phyloP scores from a whole-genome alignment of 2,113 vertebrate species.

The Hiodon alosoides region DNA sequence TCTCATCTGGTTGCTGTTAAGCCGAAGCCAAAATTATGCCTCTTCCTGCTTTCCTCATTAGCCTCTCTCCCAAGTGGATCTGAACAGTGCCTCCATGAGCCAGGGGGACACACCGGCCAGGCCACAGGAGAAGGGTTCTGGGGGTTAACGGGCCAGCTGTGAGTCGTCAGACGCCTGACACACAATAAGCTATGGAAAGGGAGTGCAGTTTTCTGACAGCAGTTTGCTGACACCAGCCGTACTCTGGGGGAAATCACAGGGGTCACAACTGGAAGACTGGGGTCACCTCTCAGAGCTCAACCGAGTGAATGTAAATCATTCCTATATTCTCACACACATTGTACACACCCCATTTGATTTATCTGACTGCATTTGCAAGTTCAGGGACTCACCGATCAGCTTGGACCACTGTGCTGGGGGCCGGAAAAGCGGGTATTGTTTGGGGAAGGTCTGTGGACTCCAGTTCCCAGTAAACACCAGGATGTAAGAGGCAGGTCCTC shows the following conservation, averaged over 20 bases:
- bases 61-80: slow-evolving; percentile 19
- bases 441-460: slow-evolving; percentile 67
- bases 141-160: slow-evolving; percentile 32
- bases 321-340: neutral
- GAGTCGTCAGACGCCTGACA: slow-evolving; percentile 25
- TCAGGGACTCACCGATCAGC: slow-evolving; percentile 61
- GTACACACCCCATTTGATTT: neutral
- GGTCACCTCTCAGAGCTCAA: neutral
- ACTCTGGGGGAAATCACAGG: neutral
- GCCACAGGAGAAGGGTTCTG: slow-evolving; percentile 5
- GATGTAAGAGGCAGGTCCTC: slow-evolving; percentile 65
- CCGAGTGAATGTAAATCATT: neutral
- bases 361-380: neutral
- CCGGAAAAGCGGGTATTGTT: slow-evolving; percentile 69
- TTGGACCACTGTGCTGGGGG: slow-evolving; percentile 75
- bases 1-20: slow-evolving; percentile 56
- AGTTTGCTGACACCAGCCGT: neutral
- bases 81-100: slow-evolving; percentile 1
- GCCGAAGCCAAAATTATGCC: slow-evolving; percentile 23
- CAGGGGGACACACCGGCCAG: neutral
- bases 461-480: slow-evolving; percentile 70
- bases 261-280: neutral
- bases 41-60: slow-evolving; percentile 50
- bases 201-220: neutral
- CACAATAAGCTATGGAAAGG: slow-evolving; percentile 24